Percentiles rank a stretch among this genome's conserved stretches.
phyloP scores from a whole-genome alignment of 2,797 vertebrate genomes.

The Micrastur ruficollis region DNA sequence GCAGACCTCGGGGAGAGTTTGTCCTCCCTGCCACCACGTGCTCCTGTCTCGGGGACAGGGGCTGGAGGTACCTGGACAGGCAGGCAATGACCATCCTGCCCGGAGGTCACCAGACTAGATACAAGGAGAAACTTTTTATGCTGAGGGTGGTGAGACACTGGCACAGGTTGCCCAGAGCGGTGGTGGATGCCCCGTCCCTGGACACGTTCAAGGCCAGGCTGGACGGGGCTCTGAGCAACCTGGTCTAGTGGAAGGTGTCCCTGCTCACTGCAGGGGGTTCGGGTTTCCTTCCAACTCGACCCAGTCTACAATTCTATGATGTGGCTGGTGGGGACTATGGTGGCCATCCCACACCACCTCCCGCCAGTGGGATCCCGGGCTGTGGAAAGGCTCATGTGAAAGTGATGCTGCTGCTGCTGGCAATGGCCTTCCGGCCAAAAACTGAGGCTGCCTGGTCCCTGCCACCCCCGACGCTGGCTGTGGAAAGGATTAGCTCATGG shows the following conservation, averaged over 20 bases:
- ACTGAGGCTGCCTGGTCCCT: rapidly evolving
- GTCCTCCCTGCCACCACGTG: rapidly evolving
- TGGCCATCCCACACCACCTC: not conserved
- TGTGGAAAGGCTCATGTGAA: not conserved
- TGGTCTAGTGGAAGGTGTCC: not conserved
- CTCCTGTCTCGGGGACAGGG: not conserved
- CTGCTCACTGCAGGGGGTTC: not conserved
- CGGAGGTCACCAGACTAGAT: not conserved
- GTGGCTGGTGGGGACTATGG: not conserved
- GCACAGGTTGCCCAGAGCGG: not conserved
- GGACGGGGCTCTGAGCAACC: rapidly evolving
- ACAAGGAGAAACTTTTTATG: not conserved
- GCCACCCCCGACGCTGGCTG: rapidly evolving
- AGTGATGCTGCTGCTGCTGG: not conserved
- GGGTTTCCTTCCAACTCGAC: not conserved
- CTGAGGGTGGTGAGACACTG: not conserved
- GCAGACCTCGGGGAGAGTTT: not conserved
- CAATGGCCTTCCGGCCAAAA: not conserved
- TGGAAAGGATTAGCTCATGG: not conserved
- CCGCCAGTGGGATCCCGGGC: not conserved
- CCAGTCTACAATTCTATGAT: not conserved
- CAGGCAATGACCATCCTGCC: not conserved
- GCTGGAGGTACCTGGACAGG: not conserved
- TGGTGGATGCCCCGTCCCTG: not conserved
- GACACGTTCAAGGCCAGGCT: rapidly evolving